Percentiles rank a stretch among this genome's conserved stretches.
Evolutionary conservation across 2,113 vertebrate species (phyloP).

Genomic region (Osmerus mordax): DNA sequence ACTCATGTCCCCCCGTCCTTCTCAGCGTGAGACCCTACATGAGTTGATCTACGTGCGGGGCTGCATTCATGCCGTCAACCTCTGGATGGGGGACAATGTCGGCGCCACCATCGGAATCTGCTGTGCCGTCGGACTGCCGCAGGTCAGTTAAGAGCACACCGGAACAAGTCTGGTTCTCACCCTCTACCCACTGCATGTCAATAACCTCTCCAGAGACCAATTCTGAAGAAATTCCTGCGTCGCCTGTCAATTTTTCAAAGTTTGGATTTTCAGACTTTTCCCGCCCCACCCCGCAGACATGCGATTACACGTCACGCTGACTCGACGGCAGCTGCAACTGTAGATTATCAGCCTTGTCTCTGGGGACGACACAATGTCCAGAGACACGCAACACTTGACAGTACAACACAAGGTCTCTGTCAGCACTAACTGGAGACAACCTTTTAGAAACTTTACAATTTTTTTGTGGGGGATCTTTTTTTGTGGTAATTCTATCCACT

Average conservation of each 20-base stretch:
- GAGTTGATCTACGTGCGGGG: conserved; percentile 81
- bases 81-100: conserved; percentile 88
- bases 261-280: not conserved
- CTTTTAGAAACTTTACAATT: too few relatives aligned
- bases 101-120: conserved; percentile 77
- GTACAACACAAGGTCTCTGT: not conserved
- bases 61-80: conserved; percentile 85
- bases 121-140: conserved; percentile 80
- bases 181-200: not conserved
- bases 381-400: not conserved
- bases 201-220: not conserved
- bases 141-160: conserved; percentile 68
- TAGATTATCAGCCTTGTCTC: not conserved
- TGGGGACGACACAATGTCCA: not conserved
- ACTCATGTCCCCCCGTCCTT: not conserved
- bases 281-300: not conserved
- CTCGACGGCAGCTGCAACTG: not conserved
- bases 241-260: not conserved
- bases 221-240: not conserved
- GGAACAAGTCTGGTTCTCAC: not conserved
- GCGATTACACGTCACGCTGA: conserved; percentile 11
- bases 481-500: too few relatives aligned
- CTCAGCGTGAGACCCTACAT: conserved; percentile 78
- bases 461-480: too few relatives aligned
- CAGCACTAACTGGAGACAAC: not conserved